Percentiles rank a stretch among this genome's conserved stretches.
These are phyloP conservation scores for Dendrocincla tyrannina DNA, from an alignment of 2,797 vertebrate genomes.

Conservation along the genomic window DNA sequence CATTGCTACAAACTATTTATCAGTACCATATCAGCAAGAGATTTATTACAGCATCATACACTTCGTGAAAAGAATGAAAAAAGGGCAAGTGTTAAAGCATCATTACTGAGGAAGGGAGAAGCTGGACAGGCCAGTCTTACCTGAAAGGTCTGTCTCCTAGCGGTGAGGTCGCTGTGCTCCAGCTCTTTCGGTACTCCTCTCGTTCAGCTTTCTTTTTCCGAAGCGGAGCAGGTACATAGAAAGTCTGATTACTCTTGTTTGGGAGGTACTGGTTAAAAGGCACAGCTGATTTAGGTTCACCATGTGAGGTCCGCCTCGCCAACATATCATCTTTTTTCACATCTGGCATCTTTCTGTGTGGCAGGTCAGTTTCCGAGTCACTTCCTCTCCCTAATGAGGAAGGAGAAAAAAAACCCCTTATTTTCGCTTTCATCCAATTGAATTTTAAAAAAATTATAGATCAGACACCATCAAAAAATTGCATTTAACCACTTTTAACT, in stretches of 20 bases:
- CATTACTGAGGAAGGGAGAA: neutral
- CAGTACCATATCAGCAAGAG: neutral
- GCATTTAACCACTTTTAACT: neutral
- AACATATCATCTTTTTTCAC: slow-evolving; percentile 97
- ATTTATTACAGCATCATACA: neutral
- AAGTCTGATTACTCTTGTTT: slow-evolving; percentile 93
- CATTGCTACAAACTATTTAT: neutral
- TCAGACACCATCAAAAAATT: neutral
- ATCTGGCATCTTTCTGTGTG: slow-evolving; percentile 91
- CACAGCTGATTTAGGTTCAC: slow-evolving; percentile 88
- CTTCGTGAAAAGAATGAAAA: neutral
- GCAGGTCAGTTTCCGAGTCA: slow-evolving; percentile 92
- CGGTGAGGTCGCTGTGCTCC: slow-evolving; percentile 91
- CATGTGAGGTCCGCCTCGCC: slow-evolving; percentile 88
- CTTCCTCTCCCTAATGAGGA: slow-evolving; percentile 87
- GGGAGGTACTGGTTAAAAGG: slow-evolving; percentile 99
- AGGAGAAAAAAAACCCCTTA: neutral
- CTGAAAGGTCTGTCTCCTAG: slow-evolving; percentile 91
- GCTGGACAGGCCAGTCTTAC: slow-evolving; percentile 71
- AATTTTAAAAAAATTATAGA: neutral
- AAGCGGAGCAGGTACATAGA: slow-evolving; percentile 86
- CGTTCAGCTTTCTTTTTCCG: slow-evolving; percentile 85
- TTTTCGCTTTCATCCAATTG: neutral
- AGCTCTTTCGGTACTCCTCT: slow-evolving; percentile 88
- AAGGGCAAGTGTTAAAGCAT: neutral